Base-by-base conservation (phyloP, 2,888 invertebrate species). In the Brenthis daphne region DNA sequence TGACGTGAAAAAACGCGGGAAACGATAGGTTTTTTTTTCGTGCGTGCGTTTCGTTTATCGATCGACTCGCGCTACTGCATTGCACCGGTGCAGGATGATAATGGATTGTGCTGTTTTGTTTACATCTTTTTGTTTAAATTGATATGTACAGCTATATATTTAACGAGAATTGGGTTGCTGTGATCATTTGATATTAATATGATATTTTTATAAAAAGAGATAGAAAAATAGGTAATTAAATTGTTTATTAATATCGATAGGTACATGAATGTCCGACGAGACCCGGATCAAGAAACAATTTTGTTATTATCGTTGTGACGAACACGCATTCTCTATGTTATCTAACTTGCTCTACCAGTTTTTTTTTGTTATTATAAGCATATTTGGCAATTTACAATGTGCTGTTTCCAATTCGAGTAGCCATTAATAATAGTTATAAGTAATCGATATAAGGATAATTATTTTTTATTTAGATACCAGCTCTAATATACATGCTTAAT, bases 301-400 rank as follows among this genome's bases (percentile, higher is more conserved):
- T 75, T 74, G 75, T 74, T 74, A 73, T 73, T 71, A 73, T 71
- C 60, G 67, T 68, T 68, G 67, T 74, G 68, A 77, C 77, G 71
- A 81, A 78, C 79, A 80, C 79, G 78, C 84, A 86, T 86, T 87
- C 86, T 83, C 79, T 74, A 77, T 73, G 77, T 81, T 77, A 80
- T 76, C 77, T 75, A 83, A 90, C 89, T 79, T 80, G 88, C 80
- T 85, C 69, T 79, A 83, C 89, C 78, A 84, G 89, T 89, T 90
- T 89, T 87, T 78, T 78, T 69, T 80, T 77, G 75, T 64, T 71
- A 68, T 73, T 74, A 73, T 76, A 79, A 43, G 73, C 74, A 64
- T 74, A 76, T 79, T 80, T 67, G 78, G 73, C 77, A 76, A 80
- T 78, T 77, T 75, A 69, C 74, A 67, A 57, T 64, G 70, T 64